phyloP scores from a whole-genome alignment of 1,140 invertebrate genomes.

The Linepithema humile region DNA sequence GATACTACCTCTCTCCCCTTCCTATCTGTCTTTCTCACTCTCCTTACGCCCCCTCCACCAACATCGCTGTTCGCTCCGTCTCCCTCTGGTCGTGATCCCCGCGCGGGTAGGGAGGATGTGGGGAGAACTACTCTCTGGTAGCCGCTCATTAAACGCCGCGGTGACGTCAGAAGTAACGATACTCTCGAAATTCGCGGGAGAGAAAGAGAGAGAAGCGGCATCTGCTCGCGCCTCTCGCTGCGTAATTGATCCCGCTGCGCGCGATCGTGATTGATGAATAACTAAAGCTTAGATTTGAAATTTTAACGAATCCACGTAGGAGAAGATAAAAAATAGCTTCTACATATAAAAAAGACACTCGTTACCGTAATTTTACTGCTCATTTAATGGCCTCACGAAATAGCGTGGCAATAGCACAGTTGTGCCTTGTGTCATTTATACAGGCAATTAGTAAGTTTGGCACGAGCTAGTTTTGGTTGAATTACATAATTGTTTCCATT shows the following conservation, averaged over 20 bases:
- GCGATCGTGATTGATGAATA: constrained; percentile 52
- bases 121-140: constrained; percentile 57
- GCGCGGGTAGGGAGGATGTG: constrained; percentile 29
- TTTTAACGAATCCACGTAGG: not conserved
- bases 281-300: not conserved
- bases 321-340: not conserved
- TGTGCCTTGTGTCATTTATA: not conserved
- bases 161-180: constrained; percentile 70
- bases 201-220: constrained; percentile 7
- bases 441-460: not conserved
- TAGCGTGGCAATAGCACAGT: not conserved
- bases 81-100: constrained; percentile 59
- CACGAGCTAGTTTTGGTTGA: not conserved
- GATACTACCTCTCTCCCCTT: constrained; percentile 81
- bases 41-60: constrained; percentile 77
- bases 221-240: constrained; percentile 39
- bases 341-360: not conserved
- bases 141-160: constrained; percentile 73
- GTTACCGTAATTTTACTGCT: not conserved
- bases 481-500: not conserved
- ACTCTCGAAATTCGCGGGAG: constrained; percentile 62
- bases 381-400: not conserved
- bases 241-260: constrained; percentile 42
- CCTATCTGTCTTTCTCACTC: constrained; percentile 77
- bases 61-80: constrained; percentile 52